These are phyloP conservation scores for Chironomus tepperi DNA, from an alignment of 1,140 invertebrate genomes.

Conservation along the genomic window DNA sequence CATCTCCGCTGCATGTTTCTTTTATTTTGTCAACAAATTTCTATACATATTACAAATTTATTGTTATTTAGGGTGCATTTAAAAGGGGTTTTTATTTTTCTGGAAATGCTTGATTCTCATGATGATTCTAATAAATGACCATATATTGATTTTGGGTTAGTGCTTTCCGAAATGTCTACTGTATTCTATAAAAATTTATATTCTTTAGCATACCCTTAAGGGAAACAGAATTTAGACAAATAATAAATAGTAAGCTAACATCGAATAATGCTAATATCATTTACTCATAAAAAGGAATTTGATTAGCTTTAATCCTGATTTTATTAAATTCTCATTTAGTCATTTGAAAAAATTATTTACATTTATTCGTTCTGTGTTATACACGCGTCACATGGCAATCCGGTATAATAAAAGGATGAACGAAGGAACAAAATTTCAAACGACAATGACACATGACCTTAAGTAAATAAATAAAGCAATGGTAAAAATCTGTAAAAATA, in stretches of 20 bases:
- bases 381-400: not conserved
- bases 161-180: too few species aligned
- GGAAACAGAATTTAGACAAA: not conserved
- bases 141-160: not conserved
- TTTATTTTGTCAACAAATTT: too few species aligned
- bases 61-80: too few species aligned
- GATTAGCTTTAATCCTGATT: constrained; percentile 19
- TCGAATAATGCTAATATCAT: constrained; percentile 2
- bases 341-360: constrained; percentile 11
- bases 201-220: not conserved
- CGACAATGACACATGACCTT: constrained; percentile 28
- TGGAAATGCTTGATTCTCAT: too few species aligned
- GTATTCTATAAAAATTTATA: not conserved
- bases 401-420: not conserved
- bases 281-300: constrained; percentile 15
- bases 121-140: not conserved
- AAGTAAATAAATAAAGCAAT: constrained; percentile 25
- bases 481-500: not conserved
- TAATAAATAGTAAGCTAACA: not conserved
- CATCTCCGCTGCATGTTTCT: not conserved
- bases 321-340: constrained; percentile 11
- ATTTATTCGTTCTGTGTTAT: constrained; percentile 23
- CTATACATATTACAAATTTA: too few species aligned
- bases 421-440: not conserved
- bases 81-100: too few species aligned